Evolutionary conservation across 2,113 vertebrate species (phyloP), one percentile per base, ranked within the genome.

Genomic region (Gymnocephalus cernua): DNA sequence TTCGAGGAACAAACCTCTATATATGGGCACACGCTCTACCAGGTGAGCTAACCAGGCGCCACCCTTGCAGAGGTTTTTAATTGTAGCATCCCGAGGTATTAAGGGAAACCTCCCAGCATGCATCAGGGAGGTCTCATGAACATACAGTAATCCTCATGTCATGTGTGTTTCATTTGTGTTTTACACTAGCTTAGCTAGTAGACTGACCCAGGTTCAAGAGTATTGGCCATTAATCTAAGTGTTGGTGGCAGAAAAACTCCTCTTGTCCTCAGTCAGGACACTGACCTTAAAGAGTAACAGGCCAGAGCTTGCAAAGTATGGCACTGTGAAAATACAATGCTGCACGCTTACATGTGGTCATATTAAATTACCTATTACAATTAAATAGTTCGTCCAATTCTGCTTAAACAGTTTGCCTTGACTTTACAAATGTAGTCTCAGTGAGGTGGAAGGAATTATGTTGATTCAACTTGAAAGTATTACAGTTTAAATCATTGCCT

Each of bases 71-170:
- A 11, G 9, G 10, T 54, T 62, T 69, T 27, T 48, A 38, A 75
- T 19, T 53, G 6, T 14, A 58, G 23, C 12, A 69, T 59, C 23
- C 47, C 27, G 10, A 57, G 10, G 18, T n/a, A 19, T 61, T 25
- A 67, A 44, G 23, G 12, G 14, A 69, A 65, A 53, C 45, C n/a
- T 75, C 70, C 69, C 63, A 87, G 66, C 19, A 29, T 74, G 29
- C 77, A 59, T 54, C 9, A 48, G 32, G 23, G 44, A 0, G 1
- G 70, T 16, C 27, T 66, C 54, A 56, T 58, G 32, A 63, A 66
- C 9, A 70, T 51, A 38, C 35, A 38, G 35, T 9, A 66, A 51
- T 53, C 61, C 11, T 76, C n/a, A 18, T 67, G 79, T 18, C 32
- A 23, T 51, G 35, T 32, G 23, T 38, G 29, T 41, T 67, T 76